A percentile compares a stretch with the other conserved stretches of the same genome.
Evolutionary conservation across 2,888 invertebrate species (phyloP).

Genomic region (Perdita meconis): DNA sequence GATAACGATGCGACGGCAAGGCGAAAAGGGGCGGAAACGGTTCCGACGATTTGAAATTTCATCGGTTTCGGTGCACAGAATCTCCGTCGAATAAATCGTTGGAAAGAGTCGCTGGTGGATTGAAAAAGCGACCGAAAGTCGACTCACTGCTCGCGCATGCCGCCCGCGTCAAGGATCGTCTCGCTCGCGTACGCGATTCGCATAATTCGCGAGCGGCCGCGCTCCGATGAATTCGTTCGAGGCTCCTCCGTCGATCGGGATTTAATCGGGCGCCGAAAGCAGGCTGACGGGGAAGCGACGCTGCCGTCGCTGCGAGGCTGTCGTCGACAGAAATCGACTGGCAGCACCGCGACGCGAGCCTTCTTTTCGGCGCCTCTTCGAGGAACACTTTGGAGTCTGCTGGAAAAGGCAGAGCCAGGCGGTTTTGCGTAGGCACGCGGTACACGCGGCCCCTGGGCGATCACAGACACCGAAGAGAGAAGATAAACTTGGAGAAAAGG

Average conservation of each 20-base stretch:
- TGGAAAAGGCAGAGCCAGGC: background rate
- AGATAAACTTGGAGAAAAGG: conserved; percentile 37
- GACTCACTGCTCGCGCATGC: conserved; percentile 27
- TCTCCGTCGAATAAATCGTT: background rate
- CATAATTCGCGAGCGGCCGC: conserved; percentile 31
- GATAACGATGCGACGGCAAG: too few relatives aligned
- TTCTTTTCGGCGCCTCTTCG: background rate
- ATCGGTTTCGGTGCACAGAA: background rate
- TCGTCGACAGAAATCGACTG: background rate
- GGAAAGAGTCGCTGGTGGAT: background rate
- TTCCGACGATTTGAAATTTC: background rate
- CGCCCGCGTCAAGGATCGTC: conserved; percentile 27
- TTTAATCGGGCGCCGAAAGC: conserved; percentile 5
- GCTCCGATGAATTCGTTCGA: conserved; percentile 6
- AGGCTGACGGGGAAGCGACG: background rate
- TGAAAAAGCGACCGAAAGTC: conserved; percentile 11
- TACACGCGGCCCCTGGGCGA: conserved; percentile 29
- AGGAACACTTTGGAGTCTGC: conserved; percentile 24
- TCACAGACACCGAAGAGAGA: conserved; percentile 44
- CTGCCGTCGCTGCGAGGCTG: background rate
- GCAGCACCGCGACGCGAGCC: background rate
- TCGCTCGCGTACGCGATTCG: conserved; percentile 33
- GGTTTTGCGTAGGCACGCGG: conserved; percentile 55
- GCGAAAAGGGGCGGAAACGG: background rate
- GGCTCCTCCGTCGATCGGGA: conserved; percentile 8